Base-by-base conservation (phyloP, 2,888 invertebrate species). In the Lochmaea crataegi region DNA sequence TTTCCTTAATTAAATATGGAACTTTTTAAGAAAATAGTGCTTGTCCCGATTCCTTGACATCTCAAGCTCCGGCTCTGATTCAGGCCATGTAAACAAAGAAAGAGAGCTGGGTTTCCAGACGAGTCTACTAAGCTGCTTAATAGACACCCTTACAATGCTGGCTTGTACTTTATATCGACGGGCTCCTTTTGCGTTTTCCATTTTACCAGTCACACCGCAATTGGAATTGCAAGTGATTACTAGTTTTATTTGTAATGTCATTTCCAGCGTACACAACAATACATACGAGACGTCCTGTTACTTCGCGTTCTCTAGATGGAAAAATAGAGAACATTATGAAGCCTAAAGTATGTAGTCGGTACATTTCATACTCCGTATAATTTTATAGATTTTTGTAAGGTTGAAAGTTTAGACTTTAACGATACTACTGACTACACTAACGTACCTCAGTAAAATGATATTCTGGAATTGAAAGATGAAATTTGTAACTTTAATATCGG, bases 301-400 rank as follows among this genome's bases (percentile, higher is more conserved):
- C 58, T 58, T 58, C 58, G 6, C 58, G 58, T 58, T 38, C 7
- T 38, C 32, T 38, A n/a, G n/a, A n/a, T n/a, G n/a, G n/a, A n/a
- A n/a, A n/a, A n/a, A n/a, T n/a, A n/a, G n/a, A n/a, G 66, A 69
- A 73, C 73, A 67, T 61, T 68, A 68, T 68, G 53, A 68, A 68
- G 41, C 53, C 69, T 58, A 67, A 75, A 75, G 73, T 75, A 73
- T 75, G 73, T 64, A 68, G 69, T 71, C 69, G 66, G 68, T 63
- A 71, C 71, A 69, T 67, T 75, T 75, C 69, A 75, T 73, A 73
- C 73, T 73, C 75, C 73, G 73, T 73, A 75, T 75, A 75, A 73
- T 75, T 75, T 75, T 73, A 75, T 75, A 71, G 73, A 73, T 75
- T 73, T 73, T 69, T 69, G 66, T 69, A 68, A 38, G 73, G 71